Conservation (phyloP, 2,888 invertebrate species). For the Caenorhabditis afra region DNA sequence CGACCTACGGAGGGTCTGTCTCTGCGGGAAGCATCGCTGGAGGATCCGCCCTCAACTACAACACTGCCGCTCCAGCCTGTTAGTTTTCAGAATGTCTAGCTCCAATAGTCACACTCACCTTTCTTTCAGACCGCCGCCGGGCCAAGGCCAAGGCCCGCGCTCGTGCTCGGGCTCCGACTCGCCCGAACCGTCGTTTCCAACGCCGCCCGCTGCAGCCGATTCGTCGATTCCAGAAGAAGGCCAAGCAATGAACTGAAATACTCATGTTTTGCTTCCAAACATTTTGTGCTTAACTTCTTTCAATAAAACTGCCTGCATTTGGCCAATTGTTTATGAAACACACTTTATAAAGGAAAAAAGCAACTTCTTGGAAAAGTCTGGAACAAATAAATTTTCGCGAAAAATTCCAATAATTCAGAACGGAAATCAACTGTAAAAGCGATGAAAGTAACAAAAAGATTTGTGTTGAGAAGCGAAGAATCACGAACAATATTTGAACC, state of each 20-base stretch:
- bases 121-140: slow-evolving; percentile 42
- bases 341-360: too few species aligned
- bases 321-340: too few species aligned
- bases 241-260: slow-evolving; percentile 35
- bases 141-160: slow-evolving; percentile 50
- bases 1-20: slow-evolving; percentile 44
- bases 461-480: too few species aligned
- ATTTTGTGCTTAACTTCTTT: neutral
- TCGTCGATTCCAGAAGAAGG: slow-evolving; percentile 47
- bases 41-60: slow-evolving; percentile 47
- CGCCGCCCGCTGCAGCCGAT: slow-evolving; percentile 44
- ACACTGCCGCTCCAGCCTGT: slow-evolving; percentile 26
- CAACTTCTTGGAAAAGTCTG: too few species aligned
- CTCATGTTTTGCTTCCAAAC: too few species aligned
- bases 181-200: slow-evolving; percentile 26
- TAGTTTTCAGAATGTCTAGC: slow-evolving; percentile 15
- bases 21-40: slow-evolving; percentile 44
- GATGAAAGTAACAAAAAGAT: too few species aligned
- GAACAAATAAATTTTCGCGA: too few species aligned
- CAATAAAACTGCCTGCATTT: too few species aligned
- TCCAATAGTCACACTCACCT: too few species aligned
- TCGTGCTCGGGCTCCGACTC: slow-evolving; percentile 36
- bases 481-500: too few species aligned
- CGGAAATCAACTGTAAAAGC: too few species aligned
- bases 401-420: too few species aligned